Conservation (phyloP, 2,113 vertebrate species). For the Hemibagrus wyckioides region DNA sequence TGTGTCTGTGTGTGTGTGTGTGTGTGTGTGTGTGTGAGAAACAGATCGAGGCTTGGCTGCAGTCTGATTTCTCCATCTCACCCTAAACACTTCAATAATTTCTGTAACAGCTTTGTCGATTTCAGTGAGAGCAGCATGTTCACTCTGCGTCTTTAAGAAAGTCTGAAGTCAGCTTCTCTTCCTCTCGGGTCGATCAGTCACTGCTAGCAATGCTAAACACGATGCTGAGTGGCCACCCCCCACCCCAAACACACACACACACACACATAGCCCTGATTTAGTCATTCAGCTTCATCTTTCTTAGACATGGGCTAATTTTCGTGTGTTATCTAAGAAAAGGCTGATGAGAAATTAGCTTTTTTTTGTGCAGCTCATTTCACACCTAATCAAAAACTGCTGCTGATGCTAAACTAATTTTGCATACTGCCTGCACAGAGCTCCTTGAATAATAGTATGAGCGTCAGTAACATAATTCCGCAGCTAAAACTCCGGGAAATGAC, state of each 20-base stretch:
- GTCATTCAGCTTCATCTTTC: not conserved
- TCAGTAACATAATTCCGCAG: not conserved
- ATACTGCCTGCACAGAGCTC: too few relatives aligned
- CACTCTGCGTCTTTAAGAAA: not conserved
- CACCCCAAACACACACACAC: not conserved
- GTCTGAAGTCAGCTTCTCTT: constrained; percentile 16
- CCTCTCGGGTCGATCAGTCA: not conserved
- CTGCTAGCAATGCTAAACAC: not conserved
- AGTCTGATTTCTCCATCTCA: not conserved
- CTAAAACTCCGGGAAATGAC: not conserved
- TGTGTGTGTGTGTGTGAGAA: not conserved
- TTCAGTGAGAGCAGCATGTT: not conserved
- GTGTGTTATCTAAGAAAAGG: not conserved
- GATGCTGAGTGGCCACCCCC: not conserved
- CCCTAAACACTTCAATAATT: constrained; percentile 24
- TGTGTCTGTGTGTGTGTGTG: not conserved
- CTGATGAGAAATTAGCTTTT: not conserved
- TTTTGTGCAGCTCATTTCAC: not conserved
- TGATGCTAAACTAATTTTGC: not conserved
- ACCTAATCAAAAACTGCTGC: not conserved
- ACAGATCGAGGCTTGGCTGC: not conserved
- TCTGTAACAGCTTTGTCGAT: constrained; percentile 23
- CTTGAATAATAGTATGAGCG: not conserved
- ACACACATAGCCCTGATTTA: not conserved
- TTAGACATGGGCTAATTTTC: not conserved